phyloP scores from a whole-genome alignment of 2,797 vertebrate genomes.

The Meriones psammophilus region DNA sequence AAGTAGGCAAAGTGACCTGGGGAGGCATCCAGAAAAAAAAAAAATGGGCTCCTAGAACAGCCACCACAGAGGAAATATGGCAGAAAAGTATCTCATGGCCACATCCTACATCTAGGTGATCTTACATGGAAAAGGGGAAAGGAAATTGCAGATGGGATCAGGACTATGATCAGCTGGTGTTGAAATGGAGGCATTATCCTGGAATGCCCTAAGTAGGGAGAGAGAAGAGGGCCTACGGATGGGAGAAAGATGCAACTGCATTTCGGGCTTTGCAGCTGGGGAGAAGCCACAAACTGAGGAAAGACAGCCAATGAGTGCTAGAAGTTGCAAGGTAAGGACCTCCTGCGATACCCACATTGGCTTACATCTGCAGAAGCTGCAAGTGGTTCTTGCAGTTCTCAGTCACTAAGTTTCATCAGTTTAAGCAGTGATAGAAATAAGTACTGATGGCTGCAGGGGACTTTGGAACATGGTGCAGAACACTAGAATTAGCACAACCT shows the following conservation, averaged over 20 bases:
- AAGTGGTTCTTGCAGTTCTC: background rate
- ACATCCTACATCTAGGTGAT: rapidly evolving
- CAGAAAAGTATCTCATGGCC: background rate
- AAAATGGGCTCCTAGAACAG: background rate
- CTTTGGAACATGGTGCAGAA: background rate
- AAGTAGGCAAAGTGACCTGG: background rate
- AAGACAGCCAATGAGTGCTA: background rate
- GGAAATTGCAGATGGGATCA: background rate
- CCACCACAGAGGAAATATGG: background rate
- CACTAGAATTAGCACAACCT: background rate
- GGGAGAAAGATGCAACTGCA: background rate
- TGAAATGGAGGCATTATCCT: background rate
- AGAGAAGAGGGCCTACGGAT: background rate
- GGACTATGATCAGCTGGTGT: background rate
- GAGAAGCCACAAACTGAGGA: background rate
- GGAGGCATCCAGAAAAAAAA: background rate
- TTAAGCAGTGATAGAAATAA: background rate
- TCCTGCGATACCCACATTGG: background rate
- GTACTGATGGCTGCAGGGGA: background rate
- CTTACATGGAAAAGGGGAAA: background rate
- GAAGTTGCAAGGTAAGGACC: background rate
- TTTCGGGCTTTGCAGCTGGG: background rate
- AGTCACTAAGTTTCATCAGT: background rate
- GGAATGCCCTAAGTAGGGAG: background rate
- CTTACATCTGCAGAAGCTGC: background rate